Evolutionary conservation across 2,797 vertebrate species (phyloP), one percentile per base, ranked within the genome.

Genomic region (Gymnothorax javanicus): DNA sequence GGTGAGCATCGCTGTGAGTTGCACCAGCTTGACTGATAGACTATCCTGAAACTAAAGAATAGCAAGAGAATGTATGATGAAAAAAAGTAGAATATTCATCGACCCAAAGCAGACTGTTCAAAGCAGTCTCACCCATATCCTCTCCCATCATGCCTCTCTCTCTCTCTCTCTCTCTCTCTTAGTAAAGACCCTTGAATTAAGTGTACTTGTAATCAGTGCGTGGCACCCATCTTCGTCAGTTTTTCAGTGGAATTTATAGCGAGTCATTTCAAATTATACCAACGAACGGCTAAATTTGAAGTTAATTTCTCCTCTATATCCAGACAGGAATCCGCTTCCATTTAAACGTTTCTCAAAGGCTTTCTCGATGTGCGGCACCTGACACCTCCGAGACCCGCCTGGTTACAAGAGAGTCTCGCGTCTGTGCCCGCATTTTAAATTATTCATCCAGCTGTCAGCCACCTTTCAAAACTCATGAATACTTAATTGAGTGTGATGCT

Each of bases 391-490:
- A 83, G 82, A 25, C n/a, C 25, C 25, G 81, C 50, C 75, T 54
- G 50, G 75, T 79, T 52, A 79, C 75, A 7, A 50, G 7, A 43
- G 13, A 52, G 75, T 25, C 17, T 52, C 50, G 50, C 50, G 50
- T 54, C 50, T 52, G 75, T 17, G 17, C 50, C 43, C 2, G 9
- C 50, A 1, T n/a, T 23, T 43, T 79, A 23, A 79, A 79, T 79
- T 79, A 79, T 79, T 79, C 75, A 79, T 5, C 13, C 50, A 43
- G 6, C 75, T 23, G 75, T 54, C 75, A 54, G 50, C 54, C 75
- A 79, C 75, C 75, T 79, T 79, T 79, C 75, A 54, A 7, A 79
- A 54, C 43, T 79, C 75, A 54, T 79, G 75, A 79, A 79, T 79
- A 54, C 75, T 79, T 79, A 79, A 79, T 54, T 54, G 50, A 79